Evolutionary conservation across 1,140 invertebrate genomes (phyloP).

Genomic region (Pseudomyrmex pallidus): DNA sequence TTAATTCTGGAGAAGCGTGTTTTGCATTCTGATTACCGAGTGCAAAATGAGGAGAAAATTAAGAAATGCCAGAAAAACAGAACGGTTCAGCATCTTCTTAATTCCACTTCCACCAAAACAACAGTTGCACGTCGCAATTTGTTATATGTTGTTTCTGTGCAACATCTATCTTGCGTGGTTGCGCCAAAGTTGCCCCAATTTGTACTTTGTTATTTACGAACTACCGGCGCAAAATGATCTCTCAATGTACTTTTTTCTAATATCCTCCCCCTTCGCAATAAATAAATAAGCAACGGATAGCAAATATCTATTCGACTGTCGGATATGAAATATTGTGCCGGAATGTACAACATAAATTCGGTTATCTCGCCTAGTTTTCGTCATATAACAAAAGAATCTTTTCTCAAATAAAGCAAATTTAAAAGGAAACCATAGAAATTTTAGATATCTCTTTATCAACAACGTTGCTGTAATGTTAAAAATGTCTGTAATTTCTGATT

Average conservation of each 20-base stretch:
- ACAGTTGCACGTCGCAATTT: slow-evolving; percentile 10
- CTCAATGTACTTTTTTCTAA: slow-evolving; percentile 27
- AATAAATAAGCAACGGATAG: slow-evolving; percentile 62
- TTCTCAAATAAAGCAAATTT: slow-evolving; percentile 6
- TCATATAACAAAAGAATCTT: slow-evolving; percentile 19
- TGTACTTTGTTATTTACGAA: slow-evolving; percentile 57
- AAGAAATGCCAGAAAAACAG: too few relatives aligned
- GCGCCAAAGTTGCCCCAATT: slow-evolving; percentile 22
- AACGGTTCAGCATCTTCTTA: too few relatives aligned
- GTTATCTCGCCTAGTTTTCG: slow-evolving; percentile 5
- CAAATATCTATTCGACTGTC: slow-evolving; percentile 62
- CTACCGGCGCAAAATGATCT: neutral
- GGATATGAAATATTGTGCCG: slow-evolving; percentile 53
- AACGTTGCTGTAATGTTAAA: neutral
- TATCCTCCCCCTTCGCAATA: slow-evolving; percentile 11
- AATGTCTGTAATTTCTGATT: neutral
- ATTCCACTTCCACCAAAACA: slow-evolving; percentile 49
- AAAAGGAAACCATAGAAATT: neutral
- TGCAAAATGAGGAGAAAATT: too few relatives aligned
- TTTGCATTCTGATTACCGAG: too few relatives aligned
- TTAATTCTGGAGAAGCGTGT: too few relatives aligned
- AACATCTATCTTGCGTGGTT: neutral
- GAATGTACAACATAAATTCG: slow-evolving; percentile 58
- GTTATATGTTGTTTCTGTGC: neutral
- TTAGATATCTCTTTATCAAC: neutral